Percentiles rank a stretch among this genome's conserved stretches.
Evolutionary conservation across 2,113 vertebrate genomes (phyloP).

Genomic region (Cephalopterus ornatus): DNA sequence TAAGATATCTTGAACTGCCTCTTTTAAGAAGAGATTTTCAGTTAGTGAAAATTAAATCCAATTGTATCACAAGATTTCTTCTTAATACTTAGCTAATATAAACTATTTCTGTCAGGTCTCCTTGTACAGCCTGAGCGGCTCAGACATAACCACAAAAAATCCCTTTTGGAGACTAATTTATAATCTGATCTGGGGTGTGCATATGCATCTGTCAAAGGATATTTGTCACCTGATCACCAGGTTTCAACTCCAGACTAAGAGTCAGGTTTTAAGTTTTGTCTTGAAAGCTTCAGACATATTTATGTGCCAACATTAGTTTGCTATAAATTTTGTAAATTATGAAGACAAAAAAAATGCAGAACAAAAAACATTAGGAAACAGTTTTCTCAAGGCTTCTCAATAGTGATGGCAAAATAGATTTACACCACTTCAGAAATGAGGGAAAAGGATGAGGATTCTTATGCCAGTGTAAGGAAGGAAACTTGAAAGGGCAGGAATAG

Average conservation of each 20-base stretch:
- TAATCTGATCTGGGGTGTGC: conserved; percentile 60
- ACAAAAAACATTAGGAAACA: background rate
- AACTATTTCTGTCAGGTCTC: conserved; percentile 58
- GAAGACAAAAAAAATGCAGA: background rate
- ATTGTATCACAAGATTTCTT: conserved; percentile 48
- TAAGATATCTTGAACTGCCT: background rate
- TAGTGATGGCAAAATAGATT: background rate
- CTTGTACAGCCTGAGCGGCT: conserved; percentile 9
- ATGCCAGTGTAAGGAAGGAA: background rate
- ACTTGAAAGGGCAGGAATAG: background rate
- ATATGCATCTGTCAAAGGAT: conserved; percentile 54
- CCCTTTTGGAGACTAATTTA: conserved; percentile 55
- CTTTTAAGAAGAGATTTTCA: background rate
- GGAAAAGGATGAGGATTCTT: background rate
- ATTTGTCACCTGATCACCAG: conserved; percentile 57
- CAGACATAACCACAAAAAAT: conserved; percentile 63
- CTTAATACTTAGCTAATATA: conserved; percentile 48
- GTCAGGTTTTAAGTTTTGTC: background rate
- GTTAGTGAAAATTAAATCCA: conserved; percentile 17
- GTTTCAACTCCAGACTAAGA: background rate
- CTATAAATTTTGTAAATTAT: background rate
- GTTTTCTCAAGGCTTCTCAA: background rate
- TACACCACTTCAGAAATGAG: background rate
- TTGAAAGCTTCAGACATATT: background rate
- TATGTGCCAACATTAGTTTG: background rate